Evolutionary conservation across 1,140 invertebrate species (phyloP).

Genomic region (Dufourea novaeangliae): DNA sequence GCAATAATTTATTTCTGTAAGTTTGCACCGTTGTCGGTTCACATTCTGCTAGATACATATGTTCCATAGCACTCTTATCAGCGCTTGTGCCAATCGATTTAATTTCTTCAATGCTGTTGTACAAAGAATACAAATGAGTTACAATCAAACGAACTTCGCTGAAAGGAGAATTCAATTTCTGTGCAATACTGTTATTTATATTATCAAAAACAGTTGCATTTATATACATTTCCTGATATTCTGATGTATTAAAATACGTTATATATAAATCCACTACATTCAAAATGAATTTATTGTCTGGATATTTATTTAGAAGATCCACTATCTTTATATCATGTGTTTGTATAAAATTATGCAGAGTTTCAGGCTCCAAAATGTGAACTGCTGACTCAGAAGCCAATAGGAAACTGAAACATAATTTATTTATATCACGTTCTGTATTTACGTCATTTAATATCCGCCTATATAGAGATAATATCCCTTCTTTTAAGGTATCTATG

Average conservation of each 20-base stretch:
- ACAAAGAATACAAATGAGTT: slow-evolving; percentile 87
- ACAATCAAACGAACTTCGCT: slow-evolving; percentile 86
- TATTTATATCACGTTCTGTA: slow-evolving; percentile 32
- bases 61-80: slow-evolving; percentile 74
- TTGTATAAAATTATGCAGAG: slow-evolving; percentile 76
- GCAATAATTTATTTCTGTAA: slow-evolving; percentile 89
- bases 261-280: slow-evolving; percentile 72
- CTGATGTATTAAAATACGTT: slow-evolving; percentile 61
- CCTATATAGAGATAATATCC: slow-evolving; percentile 58
- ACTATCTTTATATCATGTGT: slow-evolving; percentile 68
- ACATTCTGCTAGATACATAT: slow-evolving; percentile 84
- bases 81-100: background rate
- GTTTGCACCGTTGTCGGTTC: slow-evolving; percentile 85
- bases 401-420: slow-evolving; percentile 73
- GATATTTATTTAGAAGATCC: slow-evolving; percentile 61
- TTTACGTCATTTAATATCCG: slow-evolving; percentile 55
- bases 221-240: slow-evolving; percentile 54
- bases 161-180: slow-evolving; percentile 69
- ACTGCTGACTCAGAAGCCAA: slow-evolving; percentile 82
- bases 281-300: slow-evolving; percentile 66
- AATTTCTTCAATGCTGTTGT: slow-evolving; percentile 82
- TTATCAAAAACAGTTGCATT: slow-evolving; percentile 67
- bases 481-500: slow-evolving; percentile 52
- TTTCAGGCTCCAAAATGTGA: slow-evolving; percentile 81
- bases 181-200: slow-evolving; percentile 42